A percentile compares a stretch with the other conserved stretches of the same genome.
These are phyloP conservation scores for Eudasyphora cyanicolor DNA, from an alignment of 2,888 invertebrate genomes.

Conservation along the genomic window DNA sequence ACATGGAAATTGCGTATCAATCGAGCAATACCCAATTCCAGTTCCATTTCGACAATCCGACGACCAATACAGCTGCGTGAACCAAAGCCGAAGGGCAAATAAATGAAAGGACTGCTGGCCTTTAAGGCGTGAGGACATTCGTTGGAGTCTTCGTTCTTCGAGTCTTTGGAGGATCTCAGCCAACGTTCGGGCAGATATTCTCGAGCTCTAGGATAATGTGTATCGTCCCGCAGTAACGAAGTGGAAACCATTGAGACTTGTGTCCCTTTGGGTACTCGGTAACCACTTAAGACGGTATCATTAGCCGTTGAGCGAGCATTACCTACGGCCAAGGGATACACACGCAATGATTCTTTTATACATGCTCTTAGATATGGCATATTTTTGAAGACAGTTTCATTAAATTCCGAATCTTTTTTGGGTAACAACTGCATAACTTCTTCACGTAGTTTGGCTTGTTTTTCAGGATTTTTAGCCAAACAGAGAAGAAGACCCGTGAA, in stretches of 20 bases:
- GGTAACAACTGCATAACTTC: constrained; percentile 81
- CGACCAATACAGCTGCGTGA: constrained; percentile 86
- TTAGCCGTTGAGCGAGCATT: constrained; percentile 81
- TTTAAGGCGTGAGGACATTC: constrained; percentile 56
- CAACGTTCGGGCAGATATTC: constrained; percentile 66
- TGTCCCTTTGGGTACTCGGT: constrained; percentile 83
- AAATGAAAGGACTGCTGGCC: constrained; percentile 66
- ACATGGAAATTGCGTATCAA: constrained; percentile 74
- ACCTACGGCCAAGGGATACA: constrained; percentile 83
- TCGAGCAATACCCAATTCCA: constrained; percentile 82
- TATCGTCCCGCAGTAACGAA: constrained; percentile 65
- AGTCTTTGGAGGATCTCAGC: constrained; percentile 46
- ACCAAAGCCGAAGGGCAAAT: constrained; percentile 86
- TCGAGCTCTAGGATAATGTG: constrained; percentile 73
- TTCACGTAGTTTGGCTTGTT: constrained; percentile 84
- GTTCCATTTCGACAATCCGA: constrained; percentile 87
- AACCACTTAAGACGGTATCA: constrained; percentile 84
- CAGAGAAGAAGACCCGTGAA: constrained; percentile 69
- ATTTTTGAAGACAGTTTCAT: constrained; percentile 79
- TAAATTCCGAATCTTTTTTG: constrained; percentile 79
- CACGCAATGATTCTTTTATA: constrained; percentile 86
- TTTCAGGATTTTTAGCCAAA: constrained; percentile 83
- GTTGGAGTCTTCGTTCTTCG: neutral
- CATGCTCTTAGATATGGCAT: constrained; percentile 86
- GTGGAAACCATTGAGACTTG: constrained; percentile 86